phyloP scores from a whole-genome alignment of 2,113 vertebrate genomes.

The Jacana jacana region DNA sequence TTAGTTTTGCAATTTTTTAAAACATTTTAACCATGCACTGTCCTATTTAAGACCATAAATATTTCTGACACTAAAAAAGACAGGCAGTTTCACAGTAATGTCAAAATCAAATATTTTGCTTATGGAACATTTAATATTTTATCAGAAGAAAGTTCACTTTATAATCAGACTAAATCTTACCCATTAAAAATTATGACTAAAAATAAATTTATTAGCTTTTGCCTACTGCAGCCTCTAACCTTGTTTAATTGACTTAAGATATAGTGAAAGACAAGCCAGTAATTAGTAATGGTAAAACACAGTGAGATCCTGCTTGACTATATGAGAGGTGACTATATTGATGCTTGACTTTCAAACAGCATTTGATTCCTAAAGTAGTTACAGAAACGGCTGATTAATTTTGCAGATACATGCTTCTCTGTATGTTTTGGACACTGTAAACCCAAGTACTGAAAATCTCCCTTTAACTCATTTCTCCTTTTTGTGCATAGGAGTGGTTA shows the following conservation, averaged over 20 bases:
- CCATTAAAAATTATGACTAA: not conserved
- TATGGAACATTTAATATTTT: not conserved
- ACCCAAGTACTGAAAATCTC: not conserved
- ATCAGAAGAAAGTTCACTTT: not conserved
- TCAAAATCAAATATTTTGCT: conserved; percentile 17
- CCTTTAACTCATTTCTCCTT: not conserved
- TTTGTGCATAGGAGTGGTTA: not conserved
- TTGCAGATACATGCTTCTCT: not conserved
- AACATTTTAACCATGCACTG: not conserved
- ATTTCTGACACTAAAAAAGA: conserved; percentile 11
- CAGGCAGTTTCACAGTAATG: not conserved
- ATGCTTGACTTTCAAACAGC: not conserved
- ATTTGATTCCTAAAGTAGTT: not conserved
- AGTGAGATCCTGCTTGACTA: not conserved
- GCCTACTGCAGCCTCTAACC: not conserved
- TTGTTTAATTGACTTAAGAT: not conserved
- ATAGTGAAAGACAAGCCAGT: not conserved
- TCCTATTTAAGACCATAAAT: conserved; percentile 29
- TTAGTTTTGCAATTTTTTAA: conserved; percentile 21
- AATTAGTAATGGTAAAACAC: not conserved
- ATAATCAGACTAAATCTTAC: not conserved
- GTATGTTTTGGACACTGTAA: not conserved
- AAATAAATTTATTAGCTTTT: not conserved
- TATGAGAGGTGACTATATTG: not conserved
- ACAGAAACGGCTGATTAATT: not conserved